Evolutionary conservation across 1,140 invertebrate species (phyloP).

Genomic region (Agrypnia vestita): DNA sequence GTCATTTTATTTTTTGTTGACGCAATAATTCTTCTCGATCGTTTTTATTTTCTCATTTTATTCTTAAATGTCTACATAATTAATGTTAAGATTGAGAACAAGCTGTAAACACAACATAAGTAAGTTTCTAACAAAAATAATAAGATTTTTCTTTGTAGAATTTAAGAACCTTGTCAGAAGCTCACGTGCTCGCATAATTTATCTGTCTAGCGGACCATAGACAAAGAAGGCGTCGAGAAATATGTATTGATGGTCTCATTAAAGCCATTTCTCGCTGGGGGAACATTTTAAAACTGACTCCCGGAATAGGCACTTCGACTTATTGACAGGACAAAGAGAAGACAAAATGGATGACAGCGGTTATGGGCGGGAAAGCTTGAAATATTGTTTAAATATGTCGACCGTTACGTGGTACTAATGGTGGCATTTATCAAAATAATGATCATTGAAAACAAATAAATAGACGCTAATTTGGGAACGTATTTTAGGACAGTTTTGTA

Average conservation of each 20-base stretch:
- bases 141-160: too few relatives aligned
- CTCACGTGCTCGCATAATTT: conserved; percentile 20
- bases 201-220: conserved; percentile 14
- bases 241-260: conserved; percentile 44
- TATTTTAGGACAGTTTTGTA: not conserved
- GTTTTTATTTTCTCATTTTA: too few relatives aligned
- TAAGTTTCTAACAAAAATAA: too few relatives aligned
- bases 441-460: not conserved
- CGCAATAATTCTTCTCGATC: too few relatives aligned
- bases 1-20: too few relatives aligned
- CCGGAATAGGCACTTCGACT: conserved; percentile 38
- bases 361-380: conserved; percentile 38
- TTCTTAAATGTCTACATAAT: too few relatives aligned
- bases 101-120: too few relatives aligned
- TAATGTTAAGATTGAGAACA: too few relatives aligned
- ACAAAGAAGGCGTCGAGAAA: conserved; percentile 45
- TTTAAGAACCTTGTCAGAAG: conserved; percentile 5
- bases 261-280: not conserved
- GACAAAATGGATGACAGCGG: conserved; percentile 27
- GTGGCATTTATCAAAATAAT: not conserved
- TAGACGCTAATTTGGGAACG: not conserved
- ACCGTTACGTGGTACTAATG: conserved; percentile 13
- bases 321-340: conserved; percentile 47
- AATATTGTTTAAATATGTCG: conserved; percentile 27
- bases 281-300: not conserved